Evolutionary conservation across 2,888 invertebrate species (phyloP).

Genomic region (Horisme vitalbata): DNA sequence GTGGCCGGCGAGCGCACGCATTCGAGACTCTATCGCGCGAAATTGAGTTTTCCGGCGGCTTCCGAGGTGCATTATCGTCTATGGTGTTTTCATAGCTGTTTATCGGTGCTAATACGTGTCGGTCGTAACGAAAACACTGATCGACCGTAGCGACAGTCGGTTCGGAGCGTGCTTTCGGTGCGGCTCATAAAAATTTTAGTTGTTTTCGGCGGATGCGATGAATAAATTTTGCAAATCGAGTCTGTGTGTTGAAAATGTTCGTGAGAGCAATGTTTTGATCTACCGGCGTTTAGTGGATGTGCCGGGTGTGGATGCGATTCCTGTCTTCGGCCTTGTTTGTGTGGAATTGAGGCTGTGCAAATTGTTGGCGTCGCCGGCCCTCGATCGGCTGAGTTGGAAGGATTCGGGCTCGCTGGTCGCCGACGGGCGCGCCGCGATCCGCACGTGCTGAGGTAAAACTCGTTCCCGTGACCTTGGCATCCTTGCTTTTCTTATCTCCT

Average conservation of each 20-base stretch:
- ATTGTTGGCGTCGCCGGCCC: slow-evolving; percentile 41
- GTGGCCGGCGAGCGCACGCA: slow-evolving; percentile 85
- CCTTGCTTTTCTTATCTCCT: slow-evolving; percentile 45
- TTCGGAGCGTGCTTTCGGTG: slow-evolving; percentile 62
- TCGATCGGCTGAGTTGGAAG: slow-evolving; percentile 39
- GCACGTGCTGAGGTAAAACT: slow-evolving; percentile 70
- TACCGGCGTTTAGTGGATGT: slow-evolving; percentile 71
- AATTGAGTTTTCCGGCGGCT: slow-evolving; percentile 71
- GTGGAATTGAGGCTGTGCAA: slow-evolving; percentile 56
- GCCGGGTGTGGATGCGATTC: slow-evolving; percentile 68
- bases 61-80: slow-evolving; percentile 60
- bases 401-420: slow-evolving; percentile 46
- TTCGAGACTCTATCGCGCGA: slow-evolving; percentile 71
- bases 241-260: slow-evolving; percentile 79
- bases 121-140: slow-evolving; percentile 58
- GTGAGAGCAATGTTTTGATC: slow-evolving; percentile 79
- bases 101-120: slow-evolving; percentile 69
- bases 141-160: slow-evolving; percentile 40
- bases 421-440: slow-evolving; percentile 41
- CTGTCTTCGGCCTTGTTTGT: slow-evolving; percentile 53
- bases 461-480: slow-evolving; percentile 53
- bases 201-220: slow-evolving; percentile 81
- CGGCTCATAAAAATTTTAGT: slow-evolving; percentile 71
- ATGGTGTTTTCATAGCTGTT: slow-evolving; percentile 72
- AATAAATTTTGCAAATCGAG: slow-evolving; percentile 81